A percentile compares a stretch with the other conserved stretches of the same genome.
Conservation (phyloP, 2,888 invertebrate species). For the Scelioninae gen. 2 region DNA sequence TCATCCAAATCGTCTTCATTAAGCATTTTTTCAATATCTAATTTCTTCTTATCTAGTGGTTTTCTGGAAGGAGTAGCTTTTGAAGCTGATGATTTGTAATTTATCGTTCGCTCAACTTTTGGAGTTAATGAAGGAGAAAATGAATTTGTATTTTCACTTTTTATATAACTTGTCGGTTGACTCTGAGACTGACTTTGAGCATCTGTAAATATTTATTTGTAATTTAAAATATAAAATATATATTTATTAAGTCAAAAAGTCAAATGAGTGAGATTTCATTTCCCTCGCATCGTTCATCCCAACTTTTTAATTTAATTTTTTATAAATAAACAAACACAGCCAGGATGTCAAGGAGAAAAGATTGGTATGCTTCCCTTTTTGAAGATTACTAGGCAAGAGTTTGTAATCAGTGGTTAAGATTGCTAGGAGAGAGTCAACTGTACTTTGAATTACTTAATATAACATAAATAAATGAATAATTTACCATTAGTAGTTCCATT, state of each 20-base stretch:
- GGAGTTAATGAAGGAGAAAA: constrained; percentile 21
- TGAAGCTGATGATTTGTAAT: constrained; percentile 14
- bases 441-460: too few species aligned
- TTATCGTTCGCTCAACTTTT: constrained; percentile 14
- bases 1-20: constrained; percentile 63
- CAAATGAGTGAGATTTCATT: too few species aligned
- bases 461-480: not conserved
- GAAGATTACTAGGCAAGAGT: too few species aligned
- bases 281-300: too few species aligned
- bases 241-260: not conserved
- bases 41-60: constrained; percentile 57
- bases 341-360: too few species aligned
- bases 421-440: too few species aligned
- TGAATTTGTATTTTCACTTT: constrained; percentile 8
- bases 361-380: too few species aligned
- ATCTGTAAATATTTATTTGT: constrained; percentile 39
- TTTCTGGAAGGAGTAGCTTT: constrained; percentile 25
- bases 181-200: constrained; percentile 11
- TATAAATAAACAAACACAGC: too few species aligned
- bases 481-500: constrained; percentile 59
- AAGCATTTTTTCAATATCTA: constrained; percentile 66
- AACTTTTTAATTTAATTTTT: too few species aligned
- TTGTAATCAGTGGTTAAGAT: too few species aligned
- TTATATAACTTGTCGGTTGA: not conserved
- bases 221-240: not conserved